Percentiles rank a stretch among this genome's conserved stretches.
Evolutionary conservation across 1,140 invertebrate genomes (phyloP).

Genomic region (Sesamia nonagrioides): DNA sequence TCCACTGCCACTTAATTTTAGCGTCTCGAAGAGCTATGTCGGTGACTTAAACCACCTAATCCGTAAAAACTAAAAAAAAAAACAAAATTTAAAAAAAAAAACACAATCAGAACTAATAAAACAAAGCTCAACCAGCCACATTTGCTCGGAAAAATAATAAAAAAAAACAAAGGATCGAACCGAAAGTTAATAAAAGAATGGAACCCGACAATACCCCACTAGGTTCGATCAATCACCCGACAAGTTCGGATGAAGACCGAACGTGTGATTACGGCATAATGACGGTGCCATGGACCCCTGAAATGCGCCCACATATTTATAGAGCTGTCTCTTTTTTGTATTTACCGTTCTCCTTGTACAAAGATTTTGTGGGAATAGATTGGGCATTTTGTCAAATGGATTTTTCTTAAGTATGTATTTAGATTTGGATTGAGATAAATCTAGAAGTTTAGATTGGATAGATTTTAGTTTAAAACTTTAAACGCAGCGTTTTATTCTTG

Average conservation of each 20-base stretch:
- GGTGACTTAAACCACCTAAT: not conserved
- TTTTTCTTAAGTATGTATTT: not conserved
- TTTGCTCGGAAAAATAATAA: conserved; percentile 6
- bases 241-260: conserved; percentile 46
- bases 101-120: conserved; percentile 25
- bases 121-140: conserved; percentile 18
- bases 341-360: not conserved
- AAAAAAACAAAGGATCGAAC: conserved; percentile 1
- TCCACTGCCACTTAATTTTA: too few relatives aligned
- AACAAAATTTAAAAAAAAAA: not conserved
- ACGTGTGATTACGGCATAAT: conserved; percentile 45
- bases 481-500: too few relatives aligned
- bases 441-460: not conserved
- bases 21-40: too few relatives aligned
- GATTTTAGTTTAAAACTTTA: not conserved
- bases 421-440: not conserved
- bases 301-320: conserved; percentile 42
- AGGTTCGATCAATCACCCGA: conserved; percentile 39
- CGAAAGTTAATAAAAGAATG: conserved; percentile 41
- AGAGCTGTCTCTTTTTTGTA: conserved; percentile 30
- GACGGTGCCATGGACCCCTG: conserved; percentile 32
- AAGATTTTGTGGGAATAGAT: not conserved
- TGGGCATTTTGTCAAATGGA: conserved; percentile 5
- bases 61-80: conserved; percentile 17
- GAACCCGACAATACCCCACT: conserved; percentile 19